phyloP scores from a whole-genome alignment of 2,797 vertebrate genomes.

The Bovichtus variegatus region DNA sequence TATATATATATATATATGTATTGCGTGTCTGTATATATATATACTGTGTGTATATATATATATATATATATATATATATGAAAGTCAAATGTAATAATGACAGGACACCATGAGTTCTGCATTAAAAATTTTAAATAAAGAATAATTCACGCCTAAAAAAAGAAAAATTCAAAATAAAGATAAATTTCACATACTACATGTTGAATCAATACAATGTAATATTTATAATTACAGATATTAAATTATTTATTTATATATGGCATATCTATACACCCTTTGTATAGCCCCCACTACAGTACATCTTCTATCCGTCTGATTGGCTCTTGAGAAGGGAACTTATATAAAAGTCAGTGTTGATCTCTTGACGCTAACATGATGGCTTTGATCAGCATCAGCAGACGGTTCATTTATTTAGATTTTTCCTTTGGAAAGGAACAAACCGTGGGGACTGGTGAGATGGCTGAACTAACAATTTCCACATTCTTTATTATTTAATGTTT shows the following conservation, averaged over 20 bases:
- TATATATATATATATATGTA: too few species aligned
- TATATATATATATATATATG: background rate
- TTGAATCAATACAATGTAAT: constrained; percentile 76
- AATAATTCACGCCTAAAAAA: constrained; percentile 79
- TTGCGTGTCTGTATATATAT: too few species aligned
- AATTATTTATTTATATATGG: constrained; percentile 79
- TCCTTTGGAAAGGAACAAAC: constrained; percentile 29
- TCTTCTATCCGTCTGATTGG: constrained; percentile 35
- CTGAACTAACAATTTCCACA: constrained; percentile 25
- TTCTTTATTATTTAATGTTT: constrained; percentile 28
- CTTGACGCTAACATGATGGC: constrained; percentile 52
- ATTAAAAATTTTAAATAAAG: constrained; percentile 81
- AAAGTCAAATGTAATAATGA: constrained; percentile 50
- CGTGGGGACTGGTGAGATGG: constrained; percentile 22
- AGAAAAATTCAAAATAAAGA: constrained; percentile 71
- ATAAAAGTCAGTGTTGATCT: constrained; percentile 53
- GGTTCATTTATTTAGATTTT: background rate
- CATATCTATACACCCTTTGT: constrained; percentile 76
- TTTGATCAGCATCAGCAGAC: constrained; percentile 40
- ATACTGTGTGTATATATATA: too few species aligned
- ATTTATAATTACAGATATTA: constrained; percentile 82
- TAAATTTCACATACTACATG: constrained; percentile 77
- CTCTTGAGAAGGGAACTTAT: constrained; percentile 57
- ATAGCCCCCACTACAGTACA: constrained; percentile 44
- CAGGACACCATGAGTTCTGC: constrained; percentile 61